Evolutionary conservation across 1,140 invertebrate species (phyloP), one percentile per base, ranked within the genome.

Genomic region (Heterodera schachtii): DNA sequence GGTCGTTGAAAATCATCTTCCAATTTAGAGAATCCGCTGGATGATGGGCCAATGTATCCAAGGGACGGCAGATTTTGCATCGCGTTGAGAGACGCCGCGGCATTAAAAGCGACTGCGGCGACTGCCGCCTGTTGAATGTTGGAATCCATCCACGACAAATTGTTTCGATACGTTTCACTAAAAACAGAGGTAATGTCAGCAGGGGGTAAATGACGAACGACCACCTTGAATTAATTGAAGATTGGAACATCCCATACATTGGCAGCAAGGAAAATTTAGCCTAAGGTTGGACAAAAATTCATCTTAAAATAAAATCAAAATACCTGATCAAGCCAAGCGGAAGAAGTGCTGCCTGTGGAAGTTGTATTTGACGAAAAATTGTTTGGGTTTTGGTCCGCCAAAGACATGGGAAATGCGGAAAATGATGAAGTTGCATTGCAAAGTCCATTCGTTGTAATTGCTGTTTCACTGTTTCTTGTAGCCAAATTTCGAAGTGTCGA

Each of bases 251-350:
- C 31, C 79, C 79, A 46, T 80, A 80, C 79, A 80, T 80, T 43
- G 79, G 79, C 70, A 80, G 69, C 13, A 75, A 75, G 7, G 79
- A 73, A 21, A 80, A 43, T 11, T 80, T 80, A 21, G 79, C 79
- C 79, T 80, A 44, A 16, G n/a, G 31, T 31, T 11, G 67, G 3
- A 78, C n/a, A 52, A 21, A 21, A 78, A 52, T 6, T 60, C 13
- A 21, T 31, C 16, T 13, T 47, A 49, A 49, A 21, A 7, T 19
- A 70, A 31, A 70, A 70, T n/a, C 13, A 13, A 80, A n/a, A 2
- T 21, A 80, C 79, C 47, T 80, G 79, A 46, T 80, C 79, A 80
- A 80, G 76, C 79, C 79, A 80, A 13, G 60, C 64, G n/a, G 60
- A 44, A 19, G 77, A 78, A 52, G 31, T 31, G 31, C 66, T 49